Conservation (phyloP, 2,113 vertebrate genomes). For the Orycteropus afer region DNA sequence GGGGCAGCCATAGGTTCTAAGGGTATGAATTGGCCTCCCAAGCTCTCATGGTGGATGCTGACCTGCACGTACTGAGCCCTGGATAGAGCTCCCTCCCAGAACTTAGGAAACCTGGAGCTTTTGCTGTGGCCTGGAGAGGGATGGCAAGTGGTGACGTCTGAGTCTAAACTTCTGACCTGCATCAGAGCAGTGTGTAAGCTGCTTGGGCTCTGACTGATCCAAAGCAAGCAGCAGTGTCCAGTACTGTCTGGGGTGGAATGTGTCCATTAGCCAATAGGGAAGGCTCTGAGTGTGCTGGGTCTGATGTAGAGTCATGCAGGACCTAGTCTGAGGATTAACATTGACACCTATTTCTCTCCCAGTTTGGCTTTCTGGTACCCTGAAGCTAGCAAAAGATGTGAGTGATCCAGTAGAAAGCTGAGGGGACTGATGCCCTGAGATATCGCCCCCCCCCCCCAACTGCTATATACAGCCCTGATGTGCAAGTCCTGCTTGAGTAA, state of each 20-base stretch:
- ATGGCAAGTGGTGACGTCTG: background rate
- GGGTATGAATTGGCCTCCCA: background rate
- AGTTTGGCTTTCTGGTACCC: too few relatives aligned
- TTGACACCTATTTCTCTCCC: too few relatives aligned
- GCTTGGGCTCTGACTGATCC: background rate
- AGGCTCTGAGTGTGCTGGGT: too few relatives aligned
- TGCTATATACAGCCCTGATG: too few relatives aligned
- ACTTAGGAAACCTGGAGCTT: background rate
- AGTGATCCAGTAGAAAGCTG: too few relatives aligned
- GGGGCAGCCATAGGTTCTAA: background rate
- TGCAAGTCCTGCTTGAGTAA: too few relatives aligned
- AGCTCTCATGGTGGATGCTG: background rate
- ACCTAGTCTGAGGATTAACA: too few relatives aligned
- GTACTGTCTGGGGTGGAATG: background rate
- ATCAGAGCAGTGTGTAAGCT: background rate
- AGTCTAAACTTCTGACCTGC: background rate
- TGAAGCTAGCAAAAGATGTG: too few relatives aligned
- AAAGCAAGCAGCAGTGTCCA: background rate
- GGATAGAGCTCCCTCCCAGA: background rate
- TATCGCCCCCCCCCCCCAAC: too few relatives aligned
- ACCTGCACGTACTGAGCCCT: background rate
- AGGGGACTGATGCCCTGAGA: too few relatives aligned
- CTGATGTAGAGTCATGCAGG: too few relatives aligned
- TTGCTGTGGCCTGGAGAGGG: background rate
- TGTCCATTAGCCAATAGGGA: background rate